Percentiles rank a stretch among this genome's conserved stretches.
phyloP scores from a whole-genome alignment of 2,113 vertebrate species.

The Xenus cinereus region DNA sequence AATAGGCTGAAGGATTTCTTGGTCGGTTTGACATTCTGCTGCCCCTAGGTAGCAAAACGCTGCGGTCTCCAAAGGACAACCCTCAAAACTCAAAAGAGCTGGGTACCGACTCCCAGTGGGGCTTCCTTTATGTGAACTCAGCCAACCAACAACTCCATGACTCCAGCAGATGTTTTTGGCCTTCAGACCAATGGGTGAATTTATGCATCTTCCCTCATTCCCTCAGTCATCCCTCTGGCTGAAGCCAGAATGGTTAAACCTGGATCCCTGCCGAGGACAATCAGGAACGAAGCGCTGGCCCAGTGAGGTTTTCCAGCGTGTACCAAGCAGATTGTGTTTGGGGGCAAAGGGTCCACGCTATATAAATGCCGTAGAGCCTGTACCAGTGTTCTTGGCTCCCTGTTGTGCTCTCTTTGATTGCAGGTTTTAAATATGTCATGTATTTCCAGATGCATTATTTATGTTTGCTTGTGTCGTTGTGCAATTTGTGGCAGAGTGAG shows the following conservation, averaged over 20 bases:
- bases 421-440: conserved; percentile 22
- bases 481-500: conserved; percentile 65
- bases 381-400: conserved; percentile 6
- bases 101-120: not conserved
- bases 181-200: conserved; percentile 53
- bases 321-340: not conserved
- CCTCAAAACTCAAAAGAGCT: conserved; percentile 55
- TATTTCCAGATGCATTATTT: conserved; percentile 56
- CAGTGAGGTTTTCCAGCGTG: conserved; percentile 60
- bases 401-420: not conserved
- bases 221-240: conserved; percentile 53
- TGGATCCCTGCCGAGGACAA: conserved; percentile 60
- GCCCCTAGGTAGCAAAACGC: conserved; percentile 23
- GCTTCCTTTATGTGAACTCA: conserved; percentile 62
- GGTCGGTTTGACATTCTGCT: conserved; percentile 28
- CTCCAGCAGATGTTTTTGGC: conserved; percentile 72
- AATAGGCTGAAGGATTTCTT: not conserved
- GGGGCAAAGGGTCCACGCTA: conserved; percentile 51
- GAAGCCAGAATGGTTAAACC: conserved; percentile 56
- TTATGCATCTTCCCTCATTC: conserved; percentile 58
- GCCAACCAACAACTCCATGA: conserved; percentile 70
- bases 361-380: not conserved
- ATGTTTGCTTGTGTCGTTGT: conserved; percentile 54
- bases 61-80: conserved; percentile 19
- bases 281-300: conserved; percentile 41